Base-by-base conservation (phyloP, 1,140 invertebrate genomes). In the Papilio glaucus region DNA sequence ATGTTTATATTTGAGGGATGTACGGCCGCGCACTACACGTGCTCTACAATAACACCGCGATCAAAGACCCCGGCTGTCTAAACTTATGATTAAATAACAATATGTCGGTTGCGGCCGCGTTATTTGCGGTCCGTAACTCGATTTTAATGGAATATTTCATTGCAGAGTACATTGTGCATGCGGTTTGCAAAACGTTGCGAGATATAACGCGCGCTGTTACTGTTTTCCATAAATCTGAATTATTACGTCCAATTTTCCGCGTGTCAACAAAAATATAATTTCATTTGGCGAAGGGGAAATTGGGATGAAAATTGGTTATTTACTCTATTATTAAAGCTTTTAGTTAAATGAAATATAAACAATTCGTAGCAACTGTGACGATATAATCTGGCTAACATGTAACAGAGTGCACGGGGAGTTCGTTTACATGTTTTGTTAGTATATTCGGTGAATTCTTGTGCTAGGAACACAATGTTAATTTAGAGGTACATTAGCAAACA, bases 31-130 rank as follows among this genome's bases (percentile, higher is more conserved):
- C 67, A 79, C 29, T 33, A 33, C 86, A 88, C 80, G 82, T 85
- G 83, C 84, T 79, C 82, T 76, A 87, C 83, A 87, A 88, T 86
- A 88, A 88, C 86, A 88, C 73, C 72, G 77, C 82, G 86, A 87
- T 88, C 84, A 87, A 86, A 88, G 84, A 83, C 84, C 84, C 71
- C 77, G 76, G 69, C 67, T 80, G 78, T 85, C 76, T 78, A 83
- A 84, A 80, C 79, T 81, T 72, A 68, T 77, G 77, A 85, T 83
- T 83, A 81, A 83, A 86, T 81, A 84, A 81, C 76, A 81, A 80
- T 78, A 77, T 65, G 57, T 70, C 29, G 70, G 41, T 38, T 26
- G 61, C 63, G 38, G 29, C 21, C 13, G 39, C 41, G 68, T 29
- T 29, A 49, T 65, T 39, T 67, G 42, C 63, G 45, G 13, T 63